These are phyloP conservation scores for Eurytoma californica DNA, from an alignment of 2,888 invertebrate species.

Conservation along the genomic window DNA sequence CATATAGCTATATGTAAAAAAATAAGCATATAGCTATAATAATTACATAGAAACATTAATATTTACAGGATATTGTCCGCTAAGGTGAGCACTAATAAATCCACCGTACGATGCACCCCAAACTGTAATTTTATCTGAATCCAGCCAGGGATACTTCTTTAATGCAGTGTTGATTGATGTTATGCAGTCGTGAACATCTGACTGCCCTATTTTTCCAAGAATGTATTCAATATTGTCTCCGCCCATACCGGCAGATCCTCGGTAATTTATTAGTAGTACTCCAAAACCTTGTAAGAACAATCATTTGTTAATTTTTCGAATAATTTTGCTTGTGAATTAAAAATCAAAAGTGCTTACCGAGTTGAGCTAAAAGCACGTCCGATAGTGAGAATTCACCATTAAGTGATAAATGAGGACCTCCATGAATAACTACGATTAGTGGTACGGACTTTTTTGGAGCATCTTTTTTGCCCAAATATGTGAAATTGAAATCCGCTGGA, in stretches of 20 bases:
- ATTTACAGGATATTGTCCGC: slow-evolving; percentile 86
- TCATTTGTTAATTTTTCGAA: not conserved
- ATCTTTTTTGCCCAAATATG: slow-evolving; percentile 79
- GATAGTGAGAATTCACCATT: slow-evolving; percentile 80
- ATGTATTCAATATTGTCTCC: slow-evolving; percentile 83
- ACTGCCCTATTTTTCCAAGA: slow-evolving; percentile 83
- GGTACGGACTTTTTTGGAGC: slow-evolving; percentile 77
- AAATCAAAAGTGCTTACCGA: slow-evolving; percentile 76
- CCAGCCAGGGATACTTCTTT: slow-evolving; percentile 77
- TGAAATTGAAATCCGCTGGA: slow-evolving; percentile 80
- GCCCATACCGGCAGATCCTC: slow-evolving; percentile 88
- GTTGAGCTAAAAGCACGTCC: slow-evolving; percentile 78
- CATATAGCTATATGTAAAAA: not conserved
- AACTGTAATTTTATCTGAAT: slow-evolving; percentile 80
- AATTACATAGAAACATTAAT: no score
- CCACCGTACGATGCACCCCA: slow-evolving; percentile 95
- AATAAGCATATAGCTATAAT: not conserved
- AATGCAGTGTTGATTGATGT: slow-evolving; percentile 80
- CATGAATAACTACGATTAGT: slow-evolving; percentile 86
- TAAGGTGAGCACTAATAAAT: slow-evolving; percentile 88
- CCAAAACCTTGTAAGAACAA: slow-evolving; percentile 78
- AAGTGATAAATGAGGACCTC: slow-evolving; percentile 86
- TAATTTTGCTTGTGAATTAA: not conserved
- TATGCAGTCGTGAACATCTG: slow-evolving; percentile 89
- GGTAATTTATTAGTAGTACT: slow-evolving; percentile 82